Evolutionary conservation across 1,140 invertebrate genomes (phyloP).

Genomic region (Phymastichus coffea): DNA sequence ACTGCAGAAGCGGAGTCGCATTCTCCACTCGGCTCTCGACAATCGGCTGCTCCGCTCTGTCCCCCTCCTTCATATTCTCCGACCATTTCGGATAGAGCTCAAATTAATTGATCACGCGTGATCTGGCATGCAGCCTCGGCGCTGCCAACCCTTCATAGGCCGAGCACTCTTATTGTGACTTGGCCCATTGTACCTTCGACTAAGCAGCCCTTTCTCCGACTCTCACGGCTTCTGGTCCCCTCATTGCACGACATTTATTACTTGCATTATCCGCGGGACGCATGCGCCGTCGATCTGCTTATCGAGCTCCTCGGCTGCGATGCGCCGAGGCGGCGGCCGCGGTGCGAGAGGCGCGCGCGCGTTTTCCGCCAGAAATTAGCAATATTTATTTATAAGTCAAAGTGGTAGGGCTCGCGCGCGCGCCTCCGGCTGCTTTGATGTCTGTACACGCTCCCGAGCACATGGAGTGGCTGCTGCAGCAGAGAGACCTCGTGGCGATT

Average conservation of each 20-base stretch:
- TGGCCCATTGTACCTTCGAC: not conserved
- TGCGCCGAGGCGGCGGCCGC: too few species aligned
- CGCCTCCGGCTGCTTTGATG: slow-evolving; percentile 9
- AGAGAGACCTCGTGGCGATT: not conserved
- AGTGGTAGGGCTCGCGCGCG: too few species aligned
- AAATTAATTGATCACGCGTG: slow-evolving; percentile 57
- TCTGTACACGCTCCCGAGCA: not conserved
- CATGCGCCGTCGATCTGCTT: too few species aligned
- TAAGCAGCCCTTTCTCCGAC: not conserved
- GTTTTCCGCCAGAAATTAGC: too few species aligned
- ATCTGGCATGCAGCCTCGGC: slow-evolving; percentile 42
- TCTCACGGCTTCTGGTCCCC: not conserved
- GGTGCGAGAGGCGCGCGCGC: too few species aligned
- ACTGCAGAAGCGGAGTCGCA: slow-evolving; percentile 10
- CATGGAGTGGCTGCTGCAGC: not conserved
- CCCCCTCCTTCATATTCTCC: not conserved
- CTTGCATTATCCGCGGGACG: too few species aligned
- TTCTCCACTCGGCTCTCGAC: not conserved
- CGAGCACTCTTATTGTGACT: not conserved
- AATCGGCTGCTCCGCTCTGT: slow-evolving; percentile 9
- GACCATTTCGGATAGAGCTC: slow-evolving; percentile 37
- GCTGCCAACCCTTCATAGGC: slow-evolving; percentile 37
- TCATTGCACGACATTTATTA: too few species aligned
- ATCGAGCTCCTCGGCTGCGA: too few species aligned
- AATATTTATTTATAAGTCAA: slow-evolving; percentile 22